Base-by-base conservation (phyloP, 2,888 invertebrate genomes). In the Habrosyne pyritoides region DNA sequence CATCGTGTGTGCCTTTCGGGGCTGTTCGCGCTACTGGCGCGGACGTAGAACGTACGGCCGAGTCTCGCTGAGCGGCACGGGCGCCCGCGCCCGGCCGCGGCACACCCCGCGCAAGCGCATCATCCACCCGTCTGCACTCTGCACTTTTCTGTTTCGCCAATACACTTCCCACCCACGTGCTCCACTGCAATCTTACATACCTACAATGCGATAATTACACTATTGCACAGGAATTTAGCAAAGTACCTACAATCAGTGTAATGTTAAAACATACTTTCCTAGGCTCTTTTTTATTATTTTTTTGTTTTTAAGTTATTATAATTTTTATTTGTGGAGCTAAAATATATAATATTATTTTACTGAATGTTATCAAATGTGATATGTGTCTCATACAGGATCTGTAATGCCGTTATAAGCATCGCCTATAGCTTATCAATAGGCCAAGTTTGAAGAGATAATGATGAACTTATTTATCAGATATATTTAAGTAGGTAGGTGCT, bases 1-100 rank as follows among this genome's bases (percentile, higher is more conserved):
- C 91, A 91, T 91, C 89, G 90, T 91, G 90, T 84, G 88, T 80
- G 79, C 84, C 83, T 83, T 70, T 68, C 88, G 91, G 83, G 83
- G 81, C 81, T 83, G 83, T 62, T 78, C 84, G 88, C 89, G 86
- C 83, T 83, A 91, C 89, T 91, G 88, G 67, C 71, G 56, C 67
- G 26, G 22, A 14, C 18, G 50, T n/a, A 42, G 14, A 42, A 42
- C 42, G 42, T n/a, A 42, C 42, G 18, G 8, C 18, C 42, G 42
- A 42, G 42, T 42, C n/a, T 18, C 18, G 21, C 8, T 10, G 12
- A 53, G 55, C 52, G 66, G 56, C 67, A 49, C 64, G 62, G 61
- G 60, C 61, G 66, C 64, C 54, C 70, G 56, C 72, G 68, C 72
- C 64, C 67, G 52, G 68, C 62, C 71, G 60, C 61, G 60, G 60